Conservation (phyloP, 2,113 vertebrate genomes). For the Ia io region DNA sequence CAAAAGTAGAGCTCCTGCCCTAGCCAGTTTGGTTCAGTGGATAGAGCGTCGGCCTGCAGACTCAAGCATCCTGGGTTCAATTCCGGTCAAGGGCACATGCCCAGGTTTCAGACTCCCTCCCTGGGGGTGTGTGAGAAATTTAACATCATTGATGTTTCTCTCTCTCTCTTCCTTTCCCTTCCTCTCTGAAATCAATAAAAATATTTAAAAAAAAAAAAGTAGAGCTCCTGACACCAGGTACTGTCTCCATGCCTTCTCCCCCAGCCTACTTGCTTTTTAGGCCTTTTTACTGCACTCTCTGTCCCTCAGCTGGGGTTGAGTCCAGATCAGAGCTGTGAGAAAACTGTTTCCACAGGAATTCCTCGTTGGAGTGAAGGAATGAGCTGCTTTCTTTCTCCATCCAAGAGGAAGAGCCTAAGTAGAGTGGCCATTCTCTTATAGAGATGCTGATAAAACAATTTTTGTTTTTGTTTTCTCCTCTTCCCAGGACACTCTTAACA, state of each 20-base stretch:
- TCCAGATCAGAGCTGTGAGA: neutral
- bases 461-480: neutral
- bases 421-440: neutral
- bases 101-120: too few relatives aligned
- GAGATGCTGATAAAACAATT: neutral
- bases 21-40: too few relatives aligned
- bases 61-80: too few relatives aligned
- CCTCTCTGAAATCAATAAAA: too few relatives aligned
- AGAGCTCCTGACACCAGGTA: neutral
- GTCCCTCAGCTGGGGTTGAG: neutral
- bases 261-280: neutral
- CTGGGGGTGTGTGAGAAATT: too few relatives aligned
- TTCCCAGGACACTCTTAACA: neutral
- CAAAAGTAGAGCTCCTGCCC: neutral
- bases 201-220: too few relatives aligned
- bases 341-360: neutral
- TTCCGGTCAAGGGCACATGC: too few relatives aligned
- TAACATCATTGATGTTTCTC: too few relatives aligned
- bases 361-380: neutral
- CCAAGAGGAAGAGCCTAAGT: neutral
- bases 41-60: too few relatives aligned
- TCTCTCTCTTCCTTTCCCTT: too few relatives aligned
- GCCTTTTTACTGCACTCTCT: neutral
- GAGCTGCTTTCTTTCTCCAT: neutral
- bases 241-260: neutral